Percentiles rank a stretch among this genome's conserved stretches.
These are phyloP conservation scores for Clarias batrachus DNA, from an alignment of 2,113 vertebrate species.

Conservation along the genomic window DNA sequence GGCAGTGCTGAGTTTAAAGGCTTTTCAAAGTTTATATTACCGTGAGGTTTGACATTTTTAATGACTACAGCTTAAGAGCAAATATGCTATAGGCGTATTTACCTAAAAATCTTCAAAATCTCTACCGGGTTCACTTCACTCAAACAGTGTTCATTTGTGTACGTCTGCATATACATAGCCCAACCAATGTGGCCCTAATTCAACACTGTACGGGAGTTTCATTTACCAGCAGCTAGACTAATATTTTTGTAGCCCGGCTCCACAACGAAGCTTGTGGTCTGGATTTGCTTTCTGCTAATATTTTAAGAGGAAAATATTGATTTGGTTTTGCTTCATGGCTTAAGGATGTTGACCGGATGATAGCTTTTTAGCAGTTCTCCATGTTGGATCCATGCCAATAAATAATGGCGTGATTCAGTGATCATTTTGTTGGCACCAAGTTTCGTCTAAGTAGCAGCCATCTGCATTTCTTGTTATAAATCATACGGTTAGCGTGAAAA, in stretches of 20 bases:
- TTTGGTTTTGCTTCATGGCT: neutral
- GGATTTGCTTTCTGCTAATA: neutral
- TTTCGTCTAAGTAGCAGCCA: neutral
- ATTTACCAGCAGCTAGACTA: neutral
- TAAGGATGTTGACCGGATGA: neutral
- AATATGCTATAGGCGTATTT: neutral
- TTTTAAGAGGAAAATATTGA: constrained; percentile 5
- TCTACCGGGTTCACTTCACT: neutral
- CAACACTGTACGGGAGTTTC: neutral
- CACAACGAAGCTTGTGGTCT: neutral
- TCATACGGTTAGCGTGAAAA: constrained; percentile 23
- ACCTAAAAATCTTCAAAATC: neutral
- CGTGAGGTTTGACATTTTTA: neutral
- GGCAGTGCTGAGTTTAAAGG: neutral
- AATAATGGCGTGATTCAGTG: neutral
- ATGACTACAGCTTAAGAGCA: neutral
- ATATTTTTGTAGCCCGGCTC: neutral
- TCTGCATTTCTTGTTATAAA: constrained; percentile 4
- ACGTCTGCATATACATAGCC: neutral
- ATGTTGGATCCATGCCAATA: neutral
- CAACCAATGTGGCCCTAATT: neutral
- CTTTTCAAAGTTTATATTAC: neutral
- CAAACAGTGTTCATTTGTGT: neutral
- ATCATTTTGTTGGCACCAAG: neutral
- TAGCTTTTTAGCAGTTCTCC: neutral